These are phyloP conservation scores for Octomys mimax DNA, from an alignment of 2,797 vertebrate genomes.

Conservation along the genomic window DNA sequence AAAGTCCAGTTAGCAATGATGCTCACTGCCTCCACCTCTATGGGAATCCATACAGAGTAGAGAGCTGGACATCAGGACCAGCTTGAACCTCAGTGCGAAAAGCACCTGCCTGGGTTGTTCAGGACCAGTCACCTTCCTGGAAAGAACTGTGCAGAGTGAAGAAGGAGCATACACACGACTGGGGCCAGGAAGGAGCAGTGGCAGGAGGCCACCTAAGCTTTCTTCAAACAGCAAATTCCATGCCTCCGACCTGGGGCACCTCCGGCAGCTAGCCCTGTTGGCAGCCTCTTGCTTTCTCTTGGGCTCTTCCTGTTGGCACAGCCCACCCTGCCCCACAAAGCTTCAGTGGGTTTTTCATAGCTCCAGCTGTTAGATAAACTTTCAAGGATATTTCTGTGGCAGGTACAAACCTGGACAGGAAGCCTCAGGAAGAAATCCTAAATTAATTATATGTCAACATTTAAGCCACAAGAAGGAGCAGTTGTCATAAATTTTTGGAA, in stretches of 20 bases:
- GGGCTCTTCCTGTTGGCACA: constrained; percentile 84
- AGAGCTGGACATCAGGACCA: not conserved
- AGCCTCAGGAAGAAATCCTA: constrained; percentile 89
- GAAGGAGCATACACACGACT: not conserved
- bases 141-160: not conserved
- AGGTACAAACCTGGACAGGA: constrained; percentile 90
- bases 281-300: constrained; percentile 58
- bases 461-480: constrained; percentile 91
- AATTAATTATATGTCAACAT: constrained; percentile 91
- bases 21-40: not conserved
- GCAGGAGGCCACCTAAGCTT: constrained; percentile 10
- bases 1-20: not conserved
- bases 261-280: not conserved
- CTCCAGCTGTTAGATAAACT: constrained; percentile 89
- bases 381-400: constrained; percentile 89
- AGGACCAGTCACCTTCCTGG: not conserved
- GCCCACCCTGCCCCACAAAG: constrained; percentile 79
- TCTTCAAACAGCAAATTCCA: not conserved
- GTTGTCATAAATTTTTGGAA: constrained; percentile 89
- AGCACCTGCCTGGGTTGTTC: not conserved
- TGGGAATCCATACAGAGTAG: not conserved
- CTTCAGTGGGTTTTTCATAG: constrained; percentile 74
- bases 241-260: not conserved
- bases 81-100: not conserved
- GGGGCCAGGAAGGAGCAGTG: not conserved